phyloP scores from a whole-genome alignment of 2,888 invertebrate species.

The Tinea pellionella region DNA sequence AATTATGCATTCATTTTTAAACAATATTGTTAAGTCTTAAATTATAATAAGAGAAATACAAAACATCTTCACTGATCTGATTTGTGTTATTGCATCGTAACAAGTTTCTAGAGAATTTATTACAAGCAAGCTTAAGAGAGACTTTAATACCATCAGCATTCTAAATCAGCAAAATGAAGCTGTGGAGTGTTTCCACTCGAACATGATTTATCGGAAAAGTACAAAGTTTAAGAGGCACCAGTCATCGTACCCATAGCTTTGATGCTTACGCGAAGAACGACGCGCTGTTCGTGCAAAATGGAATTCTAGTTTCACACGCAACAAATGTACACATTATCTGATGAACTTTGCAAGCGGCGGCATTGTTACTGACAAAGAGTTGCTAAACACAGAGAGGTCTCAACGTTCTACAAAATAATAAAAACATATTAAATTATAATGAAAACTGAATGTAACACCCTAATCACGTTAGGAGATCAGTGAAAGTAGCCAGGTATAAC shows the following conservation, averaged over 20 bases:
- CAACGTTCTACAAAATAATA: background rate
- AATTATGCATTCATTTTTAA: background rate
- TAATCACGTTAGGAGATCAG: no score
- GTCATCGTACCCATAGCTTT: conserved; percentile 25
- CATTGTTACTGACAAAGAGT: conserved; percentile 15
- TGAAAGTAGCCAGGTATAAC: no score
- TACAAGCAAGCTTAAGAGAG: conserved; percentile 55
- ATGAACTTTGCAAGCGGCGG: conserved; percentile 52
- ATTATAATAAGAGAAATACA: background rate
- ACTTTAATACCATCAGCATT: conserved; percentile 41
- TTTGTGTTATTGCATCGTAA: conserved; percentile 54
- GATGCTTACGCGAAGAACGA: conserved; percentile 50
- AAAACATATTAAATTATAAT: background rate
- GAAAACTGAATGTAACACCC: no score
- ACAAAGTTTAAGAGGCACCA: conserved; percentile 19
- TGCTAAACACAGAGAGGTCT: conserved; percentile 3
- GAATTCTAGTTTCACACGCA: conserved; percentile 69
- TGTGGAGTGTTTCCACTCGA: conserved; percentile 22
- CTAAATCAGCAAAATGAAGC: conserved; percentile 52
- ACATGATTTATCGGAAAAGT: conserved; percentile 37
- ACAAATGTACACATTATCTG: conserved; percentile 65
- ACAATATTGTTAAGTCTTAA: background rate
- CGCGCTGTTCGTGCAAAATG: conserved; percentile 52
- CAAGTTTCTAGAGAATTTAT: conserved; percentile 44
- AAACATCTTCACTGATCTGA: conserved; percentile 41